These are phyloP conservation scores for Therioaphis trifolii DNA, from an alignment of 2,888 invertebrate genomes.

Conservation along the genomic window DNA sequence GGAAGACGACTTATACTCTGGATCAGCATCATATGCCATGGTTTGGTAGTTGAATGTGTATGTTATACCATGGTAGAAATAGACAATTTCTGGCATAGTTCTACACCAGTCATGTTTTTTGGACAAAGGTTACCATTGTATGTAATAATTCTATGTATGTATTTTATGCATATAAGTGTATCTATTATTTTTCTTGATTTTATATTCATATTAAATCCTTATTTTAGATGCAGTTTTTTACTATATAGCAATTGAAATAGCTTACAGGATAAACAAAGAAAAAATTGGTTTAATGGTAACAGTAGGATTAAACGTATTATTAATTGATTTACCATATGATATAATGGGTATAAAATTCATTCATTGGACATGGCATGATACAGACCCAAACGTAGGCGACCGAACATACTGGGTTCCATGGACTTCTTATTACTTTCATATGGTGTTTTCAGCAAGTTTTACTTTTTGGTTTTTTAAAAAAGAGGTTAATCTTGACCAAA, in stretches of 20 bases:
- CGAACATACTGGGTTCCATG: constrained; percentile 86
- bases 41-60: constrained; percentile 78
- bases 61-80: constrained; percentile 79
- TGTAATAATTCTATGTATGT: constrained; percentile 79
- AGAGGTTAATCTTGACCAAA: not conserved
- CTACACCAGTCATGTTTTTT: constrained; percentile 78
- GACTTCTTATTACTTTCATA: constrained; percentile 86
- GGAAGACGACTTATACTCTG: constrained; percentile 81
- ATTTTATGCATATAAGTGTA: not conserved
- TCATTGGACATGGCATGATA: constrained; percentile 88
- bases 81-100: constrained; percentile 88
- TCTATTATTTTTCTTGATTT: not conserved
- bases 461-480: constrained; percentile 74
- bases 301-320: constrained; percentile 78
- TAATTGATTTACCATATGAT: constrained; percentile 84
- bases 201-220: not conserved
- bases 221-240: constrained; percentile 52
- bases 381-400: constrained; percentile 78
- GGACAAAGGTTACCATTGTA: constrained; percentile 80
- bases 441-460: constrained; percentile 80
- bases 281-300: constrained; percentile 63
- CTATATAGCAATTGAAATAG: constrained; percentile 50
- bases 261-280: constrained; percentile 26
- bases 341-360: constrained; percentile 81
- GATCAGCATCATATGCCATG: constrained; percentile 80